These are phyloP conservation scores for Dysmachus trigonus DNA, from an alignment of 2,888 invertebrate genomes.

Conservation along the genomic window DNA sequence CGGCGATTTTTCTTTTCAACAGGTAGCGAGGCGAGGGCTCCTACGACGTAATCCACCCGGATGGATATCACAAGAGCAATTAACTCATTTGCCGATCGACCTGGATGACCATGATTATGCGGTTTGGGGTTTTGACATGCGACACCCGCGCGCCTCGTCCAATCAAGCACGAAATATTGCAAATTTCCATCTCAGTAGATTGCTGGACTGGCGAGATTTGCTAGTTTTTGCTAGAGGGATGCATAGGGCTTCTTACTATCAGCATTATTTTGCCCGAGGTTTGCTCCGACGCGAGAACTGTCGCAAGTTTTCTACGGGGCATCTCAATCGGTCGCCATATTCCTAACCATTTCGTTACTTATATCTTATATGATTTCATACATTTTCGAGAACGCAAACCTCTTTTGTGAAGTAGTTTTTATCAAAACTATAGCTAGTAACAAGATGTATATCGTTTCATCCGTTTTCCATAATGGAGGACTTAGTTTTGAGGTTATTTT, in stretches of 20 bases:
- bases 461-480: too few species aligned
- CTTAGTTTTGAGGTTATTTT: too few species aligned
- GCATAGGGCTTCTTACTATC: not conserved
- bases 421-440: too few species aligned
- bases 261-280: not conserved
- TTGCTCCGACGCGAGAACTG: not conserved
- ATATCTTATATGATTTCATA: too few species aligned
- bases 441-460: too few species aligned
- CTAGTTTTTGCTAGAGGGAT: not conserved
- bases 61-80: conserved; percentile 32
- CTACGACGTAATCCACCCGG: not conserved
- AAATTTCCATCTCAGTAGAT: not conserved
- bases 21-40: not conserved
- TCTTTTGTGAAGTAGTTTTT: too few species aligned
- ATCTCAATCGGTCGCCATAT: not conserved
- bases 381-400: too few species aligned
- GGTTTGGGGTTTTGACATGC: conserved; percentile 33
- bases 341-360: not conserved
- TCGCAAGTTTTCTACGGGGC: not conserved
- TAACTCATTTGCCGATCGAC: conserved; percentile 25
- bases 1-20: not conserved
- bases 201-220: not conserved
- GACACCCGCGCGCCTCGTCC: not conserved
- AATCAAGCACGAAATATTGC: not conserved
- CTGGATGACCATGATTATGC: not conserved